These are phyloP conservation scores for Triops longicaudatus DNA, from an alignment of 1,140 invertebrate species.

Conservation along the genomic window DNA sequence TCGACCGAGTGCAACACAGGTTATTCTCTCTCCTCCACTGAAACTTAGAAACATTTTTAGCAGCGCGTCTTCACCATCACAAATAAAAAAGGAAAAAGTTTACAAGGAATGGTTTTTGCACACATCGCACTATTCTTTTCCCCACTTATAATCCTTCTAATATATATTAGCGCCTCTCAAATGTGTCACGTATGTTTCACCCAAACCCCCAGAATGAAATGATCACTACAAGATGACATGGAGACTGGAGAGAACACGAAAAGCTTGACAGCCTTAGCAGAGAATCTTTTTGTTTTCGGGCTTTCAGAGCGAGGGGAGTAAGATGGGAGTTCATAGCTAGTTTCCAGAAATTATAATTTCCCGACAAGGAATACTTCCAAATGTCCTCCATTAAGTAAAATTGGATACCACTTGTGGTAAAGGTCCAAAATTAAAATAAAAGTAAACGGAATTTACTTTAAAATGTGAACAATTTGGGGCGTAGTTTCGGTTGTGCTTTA, in stretches of 20 bases:
- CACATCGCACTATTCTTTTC: not conserved
- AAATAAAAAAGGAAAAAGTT: not conserved
- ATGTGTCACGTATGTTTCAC: not conserved
- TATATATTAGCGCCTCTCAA: not conserved
- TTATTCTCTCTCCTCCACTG: not conserved
- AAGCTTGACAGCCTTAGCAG: conserved; percentile 9
- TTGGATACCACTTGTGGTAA: not conserved
- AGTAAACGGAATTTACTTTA: not conserved
- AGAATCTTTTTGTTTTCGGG: not conserved
- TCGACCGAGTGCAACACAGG: not conserved
- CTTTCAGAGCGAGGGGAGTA: not conserved
- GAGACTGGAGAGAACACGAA: conserved; percentile 5
- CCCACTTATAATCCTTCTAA: not conserved
- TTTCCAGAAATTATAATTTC: not conserved
- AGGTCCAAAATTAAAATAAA: not conserved
- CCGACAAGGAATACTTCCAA: too few relatives aligned
- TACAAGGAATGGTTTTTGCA: conserved; percentile 4
- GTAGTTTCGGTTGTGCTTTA: not conserved
- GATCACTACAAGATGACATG: conserved; percentile 7
- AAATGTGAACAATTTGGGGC: not conserved
- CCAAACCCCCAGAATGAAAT: not conserved
- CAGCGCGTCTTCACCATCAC: not conserved
- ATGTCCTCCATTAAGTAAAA: not conserved
- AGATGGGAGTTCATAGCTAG: not conserved
- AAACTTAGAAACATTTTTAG: not conserved